phyloP scores from a whole-genome alignment of 2,113 vertebrate species.

The Thomomys bottae region DNA sequence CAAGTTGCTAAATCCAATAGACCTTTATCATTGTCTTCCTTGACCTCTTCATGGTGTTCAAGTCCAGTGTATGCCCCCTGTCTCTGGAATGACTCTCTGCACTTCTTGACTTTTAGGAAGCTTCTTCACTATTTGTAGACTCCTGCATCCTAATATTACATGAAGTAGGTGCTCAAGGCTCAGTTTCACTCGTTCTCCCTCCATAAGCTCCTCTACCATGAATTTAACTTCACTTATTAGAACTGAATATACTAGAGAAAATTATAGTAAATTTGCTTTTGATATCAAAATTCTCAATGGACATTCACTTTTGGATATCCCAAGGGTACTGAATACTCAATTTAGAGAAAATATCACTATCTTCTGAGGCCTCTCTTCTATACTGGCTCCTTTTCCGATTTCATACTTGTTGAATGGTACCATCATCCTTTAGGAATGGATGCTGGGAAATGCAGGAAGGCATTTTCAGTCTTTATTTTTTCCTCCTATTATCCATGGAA shows the following conservation, averaged over 20 bases:
- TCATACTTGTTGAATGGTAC: not conserved
- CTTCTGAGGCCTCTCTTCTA: not conserved
- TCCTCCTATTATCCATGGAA: not conserved
- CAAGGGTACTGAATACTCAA: not conserved
- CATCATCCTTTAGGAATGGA: not conserved
- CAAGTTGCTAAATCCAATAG: not conserved
- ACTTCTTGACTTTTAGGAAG: not conserved
- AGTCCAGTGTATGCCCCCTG: not conserved
- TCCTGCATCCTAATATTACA: not conserved
- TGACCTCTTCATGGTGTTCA: not conserved
- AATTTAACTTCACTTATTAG: not conserved
- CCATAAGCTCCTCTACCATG: not conserved
- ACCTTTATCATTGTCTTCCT: not conserved
- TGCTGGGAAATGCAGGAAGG: no score
- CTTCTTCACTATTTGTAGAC: not conserved
- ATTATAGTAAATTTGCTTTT: not conserved
- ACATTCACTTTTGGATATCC: not conserved
- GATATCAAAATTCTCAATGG: not conserved
- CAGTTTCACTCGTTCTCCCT: not conserved
- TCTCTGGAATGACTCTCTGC: not conserved
- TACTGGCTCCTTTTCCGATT: not conserved
- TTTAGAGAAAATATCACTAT: not conserved
- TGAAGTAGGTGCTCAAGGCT: not conserved
- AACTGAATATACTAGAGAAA: not conserved
- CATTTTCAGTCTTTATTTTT: not conserved